Evolutionary conservation across 2,797 vertebrate genomes (phyloP), one percentile per base, ranked within the genome.

Genomic region (Mormyrus hasselquistii): DNA sequence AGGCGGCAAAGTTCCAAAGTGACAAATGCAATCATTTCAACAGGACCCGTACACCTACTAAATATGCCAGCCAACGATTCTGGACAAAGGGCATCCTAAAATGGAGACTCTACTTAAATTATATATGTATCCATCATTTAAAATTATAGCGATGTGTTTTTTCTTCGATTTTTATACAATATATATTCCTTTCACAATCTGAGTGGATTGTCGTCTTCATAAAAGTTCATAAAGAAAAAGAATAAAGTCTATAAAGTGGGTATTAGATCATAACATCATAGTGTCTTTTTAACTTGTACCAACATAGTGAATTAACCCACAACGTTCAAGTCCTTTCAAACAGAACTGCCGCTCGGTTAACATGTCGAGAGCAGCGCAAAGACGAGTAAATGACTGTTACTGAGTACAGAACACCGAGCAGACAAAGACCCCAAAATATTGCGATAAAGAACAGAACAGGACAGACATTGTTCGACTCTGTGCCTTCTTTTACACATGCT

Each of bases 21-120:
- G 93, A 92, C 82, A 92, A 38, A 87, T 84, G 52, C 88, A 89
- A 16, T 94, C 92, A 92, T 91, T 93, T 93, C 94, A 92, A 91
- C 91, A 93, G 90, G 93, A 93, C 92, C 92, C 90, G 92, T 44
- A 89, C 57, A 86, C 57, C 82, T 86, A 69, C 49, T 84, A 86
- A 53, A 57, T 52, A 16, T 65, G 22, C 29, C 82, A 52, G 88
- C 82, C 34, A 84, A 69, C 88, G 38, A 69, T 49, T 89, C 47
- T 25, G 82, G 25, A 59, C 65, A 29, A 85, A 29, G 82, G n/a
- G 22, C 57, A 50, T 55, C 57, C 41, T 86, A 89, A 49, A 16
- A 44, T 25, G 83, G 82, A 69, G 82, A 50, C 22, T 87, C 65
- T 87, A 50, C 44, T 52, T 65, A 65, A 89, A 55, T 79, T 25